Evolutionary conservation across 2,888 invertebrate genomes (phyloP).

Genomic region (Mythimna loreyi): DNA sequence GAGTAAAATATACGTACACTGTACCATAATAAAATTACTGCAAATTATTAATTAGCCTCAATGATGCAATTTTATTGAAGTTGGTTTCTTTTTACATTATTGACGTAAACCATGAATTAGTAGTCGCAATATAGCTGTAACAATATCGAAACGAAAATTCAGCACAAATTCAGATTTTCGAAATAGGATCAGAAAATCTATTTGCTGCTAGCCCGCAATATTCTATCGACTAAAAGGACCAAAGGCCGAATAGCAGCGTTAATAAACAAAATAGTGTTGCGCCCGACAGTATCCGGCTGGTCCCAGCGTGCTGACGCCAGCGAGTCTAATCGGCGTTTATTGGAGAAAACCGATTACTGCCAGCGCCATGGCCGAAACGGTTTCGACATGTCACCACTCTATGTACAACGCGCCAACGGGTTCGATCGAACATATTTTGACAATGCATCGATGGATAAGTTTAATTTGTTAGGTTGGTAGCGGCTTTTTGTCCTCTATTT

Average conservation of each 20-base stretch:
- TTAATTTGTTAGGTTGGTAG: slow-evolving; percentile 46
- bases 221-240: slow-evolving; percentile 20
- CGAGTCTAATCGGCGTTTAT: slow-evolving; percentile 91
- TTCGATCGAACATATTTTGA: slow-evolving; percentile 59
- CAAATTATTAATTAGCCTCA: background rate
- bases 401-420: slow-evolving; percentile 53
- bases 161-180: background rate
- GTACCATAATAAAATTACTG: background rate
- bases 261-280: slow-evolving; percentile 61
- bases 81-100: background rate
- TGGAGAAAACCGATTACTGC: slow-evolving; percentile 90
- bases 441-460: slow-evolving; percentile 47
- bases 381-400: slow-evolving; percentile 88
- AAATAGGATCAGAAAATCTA: background rate
- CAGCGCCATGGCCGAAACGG: slow-evolving; percentile 81
- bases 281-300: slow-evolving; percentile 76
- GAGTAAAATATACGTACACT: too few species aligned
- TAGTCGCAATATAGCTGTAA: background rate
- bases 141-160: background rate
- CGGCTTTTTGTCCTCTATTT: slow-evolving; percentile 21
- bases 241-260: slow-evolving; percentile 48
- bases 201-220: background rate
- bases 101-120: background rate
- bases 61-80: too few species aligned
- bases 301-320: slow-evolving; percentile 88